phyloP scores from a whole-genome alignment of 2,797 vertebrate species.

The Macropodus opercularis region DNA sequence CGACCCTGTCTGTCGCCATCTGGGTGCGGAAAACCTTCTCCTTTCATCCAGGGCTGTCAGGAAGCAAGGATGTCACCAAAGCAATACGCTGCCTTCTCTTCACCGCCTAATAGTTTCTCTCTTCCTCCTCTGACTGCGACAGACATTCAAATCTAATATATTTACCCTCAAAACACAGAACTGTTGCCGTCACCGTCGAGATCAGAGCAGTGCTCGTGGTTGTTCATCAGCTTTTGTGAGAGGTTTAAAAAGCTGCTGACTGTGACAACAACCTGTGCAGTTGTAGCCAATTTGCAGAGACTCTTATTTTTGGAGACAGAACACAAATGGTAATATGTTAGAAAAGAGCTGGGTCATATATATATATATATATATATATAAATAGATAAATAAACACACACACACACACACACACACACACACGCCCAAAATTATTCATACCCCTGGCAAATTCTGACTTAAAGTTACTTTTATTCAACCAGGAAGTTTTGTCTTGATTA shows the following conservation, averaged over 20 bases:
- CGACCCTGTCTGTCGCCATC: constrained; percentile 13
- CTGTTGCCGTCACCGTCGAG: constrained; percentile 35
- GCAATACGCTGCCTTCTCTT: constrained; percentile 22
- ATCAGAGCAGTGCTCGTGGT: background rate
- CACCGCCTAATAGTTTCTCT: constrained; percentile 14
- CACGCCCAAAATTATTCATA: no score
- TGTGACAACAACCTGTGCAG: constrained; percentile 1
- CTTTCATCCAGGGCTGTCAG: constrained; percentile 37
- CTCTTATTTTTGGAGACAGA: background rate
- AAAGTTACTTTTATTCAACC: no score
- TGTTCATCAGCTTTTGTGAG: background rate
- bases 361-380: no score
- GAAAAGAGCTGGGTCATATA: background rate
- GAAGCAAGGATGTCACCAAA: constrained; percentile 26
- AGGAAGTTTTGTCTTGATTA: no score
- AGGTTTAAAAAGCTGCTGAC: background rate
- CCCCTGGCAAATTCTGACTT: no score
- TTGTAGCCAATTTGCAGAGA: background rate
- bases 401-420: no score
- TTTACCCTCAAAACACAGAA: constrained; percentile 30
- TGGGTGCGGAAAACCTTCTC: constrained; percentile 19
- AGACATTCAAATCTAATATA: constrained; percentile 22
- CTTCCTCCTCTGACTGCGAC: constrained; percentile 12
- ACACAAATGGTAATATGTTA: background rate
- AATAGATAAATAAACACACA: no score